These are phyloP conservation scores for Acipenser ruthenus DNA, from an alignment of 2,797 vertebrate genomes.

Conservation along the genomic window DNA sequence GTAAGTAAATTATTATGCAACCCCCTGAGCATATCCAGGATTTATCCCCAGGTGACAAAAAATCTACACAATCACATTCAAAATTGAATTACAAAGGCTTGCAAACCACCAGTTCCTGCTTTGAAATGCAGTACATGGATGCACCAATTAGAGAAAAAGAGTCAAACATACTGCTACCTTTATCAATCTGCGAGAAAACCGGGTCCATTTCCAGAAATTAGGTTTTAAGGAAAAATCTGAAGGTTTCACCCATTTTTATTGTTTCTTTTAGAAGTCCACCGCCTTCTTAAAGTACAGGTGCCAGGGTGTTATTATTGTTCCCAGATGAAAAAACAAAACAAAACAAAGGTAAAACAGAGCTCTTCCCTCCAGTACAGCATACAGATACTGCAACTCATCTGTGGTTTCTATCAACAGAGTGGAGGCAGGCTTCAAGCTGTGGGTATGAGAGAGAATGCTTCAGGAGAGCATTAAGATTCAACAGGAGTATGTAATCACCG, in stretches of 20 bases:
- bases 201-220: slow-evolving; percentile 42
- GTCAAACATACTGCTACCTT: slow-evolving; percentile 44
- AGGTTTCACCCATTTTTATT: slow-evolving; percentile 40
- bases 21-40: not conserved
- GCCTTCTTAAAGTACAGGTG: not conserved
- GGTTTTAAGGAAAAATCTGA: slow-evolving; percentile 34
- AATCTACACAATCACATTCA: not conserved
- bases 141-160: slow-evolving; percentile 12
- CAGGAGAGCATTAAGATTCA: not conserved
- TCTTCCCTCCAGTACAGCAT: not conserved
- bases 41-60: not conserved
- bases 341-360: not conserved
- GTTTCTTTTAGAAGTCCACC: slow-evolving; percentile 22
- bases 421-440: not conserved
- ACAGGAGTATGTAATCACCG: slow-evolving; percentile 16
- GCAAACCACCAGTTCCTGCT: not conserved
- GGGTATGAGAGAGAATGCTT: not conserved
- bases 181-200: slow-evolving; percentile 34
- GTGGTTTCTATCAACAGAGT: not conserved
- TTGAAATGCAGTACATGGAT: not conserved
- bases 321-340: not conserved
- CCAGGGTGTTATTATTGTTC: not conserved
- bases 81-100: not conserved
- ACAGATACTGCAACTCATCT: slow-evolving; percentile 2
- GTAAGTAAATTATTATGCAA: not conserved